Evolutionary conservation across 2,888 invertebrate genomes (phyloP).

Genomic region (Timandra comae): DNA sequence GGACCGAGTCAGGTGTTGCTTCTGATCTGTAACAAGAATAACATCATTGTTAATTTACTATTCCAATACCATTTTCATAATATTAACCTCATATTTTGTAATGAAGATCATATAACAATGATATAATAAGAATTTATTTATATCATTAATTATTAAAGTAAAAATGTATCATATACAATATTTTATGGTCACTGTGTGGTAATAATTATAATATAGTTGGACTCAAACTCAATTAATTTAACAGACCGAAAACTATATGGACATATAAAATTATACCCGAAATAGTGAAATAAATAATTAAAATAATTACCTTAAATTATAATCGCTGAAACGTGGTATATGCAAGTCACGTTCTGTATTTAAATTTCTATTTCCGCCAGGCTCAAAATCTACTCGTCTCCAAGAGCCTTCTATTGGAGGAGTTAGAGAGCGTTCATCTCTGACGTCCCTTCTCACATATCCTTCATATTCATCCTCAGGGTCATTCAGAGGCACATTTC

Average conservation of each 20-base stretch:
- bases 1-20: slow-evolving; percentile 69
- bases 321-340: slow-evolving; percentile 79
- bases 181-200: too few relatives aligned
- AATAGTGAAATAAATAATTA: too few relatives aligned
- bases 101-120: too few relatives aligned
- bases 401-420: slow-evolving; percentile 46
- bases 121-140: too few relatives aligned
- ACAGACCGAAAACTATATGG: too few relatives aligned
- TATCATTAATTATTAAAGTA: too few relatives aligned
- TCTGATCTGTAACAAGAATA: slow-evolving; percentile 53
- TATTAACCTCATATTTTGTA: not conserved
- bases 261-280: too few relatives aligned
- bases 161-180: too few relatives aligned
- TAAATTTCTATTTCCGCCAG: slow-evolving; percentile 32
- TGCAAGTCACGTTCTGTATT: slow-evolving; percentile 77
- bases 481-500: slow-evolving; percentile 83
- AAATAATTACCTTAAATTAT: slow-evolving; percentile 74
- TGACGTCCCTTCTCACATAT: slow-evolving; percentile 47
- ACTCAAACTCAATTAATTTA: too few relatives aligned
- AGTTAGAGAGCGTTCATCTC: slow-evolving; percentile 42
- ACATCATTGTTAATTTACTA: too few relatives aligned
- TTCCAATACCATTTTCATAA: too few relatives aligned
- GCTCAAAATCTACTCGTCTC: slow-evolving; percentile 50
- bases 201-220: too few relatives aligned
- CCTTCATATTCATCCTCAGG: slow-evolving; percentile 78